Base-by-base conservation (phyloP, 2,113 vertebrate species). In the Nesospiza acunhae region DNA sequence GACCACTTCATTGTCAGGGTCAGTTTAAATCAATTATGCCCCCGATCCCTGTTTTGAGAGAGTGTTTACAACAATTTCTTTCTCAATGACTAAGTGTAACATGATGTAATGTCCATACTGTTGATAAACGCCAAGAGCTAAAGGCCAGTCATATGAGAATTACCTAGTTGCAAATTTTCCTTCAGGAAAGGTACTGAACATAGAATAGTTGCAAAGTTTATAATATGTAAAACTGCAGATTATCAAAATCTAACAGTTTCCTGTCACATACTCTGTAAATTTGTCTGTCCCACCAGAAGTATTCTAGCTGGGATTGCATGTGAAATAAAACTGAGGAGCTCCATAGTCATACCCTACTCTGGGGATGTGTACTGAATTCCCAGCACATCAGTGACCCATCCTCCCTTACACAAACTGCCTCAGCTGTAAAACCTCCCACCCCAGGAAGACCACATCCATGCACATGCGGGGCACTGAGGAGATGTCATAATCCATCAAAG, bases 1-100 rank as follows among this genome's bases (percentile, higher is more conserved):
- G 87, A 90, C n/a, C 20, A 70, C n/a, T 74, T 22, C 12, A 35
- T 62, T 82, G 26, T 91, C 96, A 97, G 84, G 47, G 53, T 63
- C 79, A 95, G 52, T 94, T 95, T 91, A 93, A 92, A 94, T 80
- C 64, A 62, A 90, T 90, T 76, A 44, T 92, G 56, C 27, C 68
- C 79, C 70, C 74, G 92, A 88, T 82, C 27, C 16, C 19, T 52
- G 23, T 70, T 73, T 49, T 50, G 49, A 4, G 6, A 55, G 44
- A 53, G 22, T 72, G 63, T 87, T 90, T 78, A 53, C 62, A 78
- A 35, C 33, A 90, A 84, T 63, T 75, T 77, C 67, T 89, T 87
- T 84, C 41, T 42, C 78, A 83, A 55, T 41, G 58, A 77, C 46
- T 75, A 84, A 73, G n/a, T 56, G 37, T 47, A 89, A 63, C 35